These are phyloP conservation scores for Marmota monax DNA, from an alignment of 2,113 vertebrate species.

Conservation along the genomic window DNA sequence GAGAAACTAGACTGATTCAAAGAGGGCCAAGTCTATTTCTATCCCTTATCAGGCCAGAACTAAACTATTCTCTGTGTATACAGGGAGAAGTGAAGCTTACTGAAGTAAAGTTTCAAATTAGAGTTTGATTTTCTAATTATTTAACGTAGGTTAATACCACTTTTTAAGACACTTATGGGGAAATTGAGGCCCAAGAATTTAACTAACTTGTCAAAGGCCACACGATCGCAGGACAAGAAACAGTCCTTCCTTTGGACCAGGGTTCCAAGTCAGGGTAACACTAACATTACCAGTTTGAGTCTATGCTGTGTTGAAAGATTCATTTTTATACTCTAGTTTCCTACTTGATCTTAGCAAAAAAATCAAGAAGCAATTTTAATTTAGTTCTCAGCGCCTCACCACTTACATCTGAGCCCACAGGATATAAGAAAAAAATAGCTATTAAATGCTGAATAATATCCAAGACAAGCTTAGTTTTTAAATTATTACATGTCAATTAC, in stretches of 20 bases:
- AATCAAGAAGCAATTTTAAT: not conserved
- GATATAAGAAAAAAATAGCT: not conserved
- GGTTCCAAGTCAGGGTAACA: not conserved
- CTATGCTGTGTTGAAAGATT: not conserved
- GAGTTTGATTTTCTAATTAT: slow-evolving; percentile 36
- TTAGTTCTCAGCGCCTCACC: not conserved
- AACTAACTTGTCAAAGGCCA: slow-evolving; percentile 43
- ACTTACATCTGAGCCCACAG: not conserved
- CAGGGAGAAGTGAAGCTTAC: not conserved
- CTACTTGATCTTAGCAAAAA: not conserved
- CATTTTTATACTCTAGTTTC: not conserved
- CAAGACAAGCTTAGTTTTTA: slow-evolving; percentile 31
- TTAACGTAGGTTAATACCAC: not conserved
- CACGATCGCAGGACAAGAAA: not conserved
- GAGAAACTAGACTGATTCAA: not conserved
- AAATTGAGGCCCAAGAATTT: not conserved
- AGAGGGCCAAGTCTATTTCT: not conserved
- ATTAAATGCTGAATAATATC: slow-evolving; percentile 31
- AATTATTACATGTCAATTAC: not conserved
- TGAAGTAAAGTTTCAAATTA: not conserved
- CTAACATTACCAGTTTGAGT: not conserved
- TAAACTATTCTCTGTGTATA: not conserved
- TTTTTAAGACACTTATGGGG: not conserved
- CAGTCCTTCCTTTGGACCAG: not conserved
- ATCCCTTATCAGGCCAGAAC: not conserved